Evolutionary conservation across 1,140 invertebrate species (phyloP).

Genomic region (Cardiocondyla obscurior): DNA sequence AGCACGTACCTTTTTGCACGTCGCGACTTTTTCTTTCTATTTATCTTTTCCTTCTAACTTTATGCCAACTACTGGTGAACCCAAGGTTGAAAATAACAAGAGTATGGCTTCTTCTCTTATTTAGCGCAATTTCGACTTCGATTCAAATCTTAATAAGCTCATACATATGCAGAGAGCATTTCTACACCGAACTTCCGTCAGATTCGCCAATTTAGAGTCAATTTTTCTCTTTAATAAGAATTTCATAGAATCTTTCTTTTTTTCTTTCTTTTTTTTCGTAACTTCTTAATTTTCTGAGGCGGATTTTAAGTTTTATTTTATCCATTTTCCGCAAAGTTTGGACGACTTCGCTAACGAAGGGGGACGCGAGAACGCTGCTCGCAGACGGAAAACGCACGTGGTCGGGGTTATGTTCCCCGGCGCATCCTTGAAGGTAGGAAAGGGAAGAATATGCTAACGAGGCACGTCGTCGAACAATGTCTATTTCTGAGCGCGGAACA

Average conservation of each 20-base stretch:
- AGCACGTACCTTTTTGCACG: too few species aligned
- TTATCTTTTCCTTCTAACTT: background rate
- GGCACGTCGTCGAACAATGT: slow-evolving; percentile 51
- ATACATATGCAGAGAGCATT: background rate
- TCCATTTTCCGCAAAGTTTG: background rate
- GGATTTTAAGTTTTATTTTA: slow-evolving; percentile 7
- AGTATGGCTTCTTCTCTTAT: background rate
- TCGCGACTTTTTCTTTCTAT: background rate
- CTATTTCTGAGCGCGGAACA: slow-evolving; percentile 49
- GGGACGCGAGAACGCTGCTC: background rate
- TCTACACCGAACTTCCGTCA: background rate
- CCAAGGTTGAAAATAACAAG: background rate
- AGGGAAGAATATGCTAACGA: slow-evolving; percentile 50
- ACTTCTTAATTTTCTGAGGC: background rate
- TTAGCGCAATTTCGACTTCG: background rate
- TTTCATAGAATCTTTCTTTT: background rate
- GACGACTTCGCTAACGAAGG: slow-evolving; percentile 3
- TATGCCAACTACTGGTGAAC: background rate
- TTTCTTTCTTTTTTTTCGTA: background rate
- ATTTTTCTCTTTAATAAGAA: background rate
- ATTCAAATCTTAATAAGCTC: background rate
- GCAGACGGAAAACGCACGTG: background rate
- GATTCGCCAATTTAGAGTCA: background rate
- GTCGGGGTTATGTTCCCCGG: background rate
- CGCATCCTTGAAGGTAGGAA: background rate